Percentiles rank a stretch among this genome's conserved stretches.
These are phyloP conservation scores for Heliocidaris erythrogramma DNA, from an alignment of 35 echinoderm and acorn worm genomes.

Conservation along the genomic window DNA sequence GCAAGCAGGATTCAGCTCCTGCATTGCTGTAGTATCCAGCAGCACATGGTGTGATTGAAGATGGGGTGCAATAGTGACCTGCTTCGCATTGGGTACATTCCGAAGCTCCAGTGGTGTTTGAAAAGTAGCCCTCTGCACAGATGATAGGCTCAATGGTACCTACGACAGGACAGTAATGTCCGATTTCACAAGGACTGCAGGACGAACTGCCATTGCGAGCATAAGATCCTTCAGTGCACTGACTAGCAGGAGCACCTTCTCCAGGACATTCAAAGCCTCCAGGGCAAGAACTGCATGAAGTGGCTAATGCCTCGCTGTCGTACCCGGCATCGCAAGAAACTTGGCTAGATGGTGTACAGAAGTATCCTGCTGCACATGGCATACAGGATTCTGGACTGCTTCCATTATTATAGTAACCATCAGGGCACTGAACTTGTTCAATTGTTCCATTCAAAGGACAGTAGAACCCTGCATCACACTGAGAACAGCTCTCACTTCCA, in stretches of 20 bases:
- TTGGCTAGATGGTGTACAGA: conserved; percentile 60
- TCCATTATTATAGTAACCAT: conserved; percentile 58
- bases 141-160: conserved; percentile 60
- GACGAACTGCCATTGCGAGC: conserved; percentile 72
- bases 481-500: conserved; percentile 59
- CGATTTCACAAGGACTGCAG: conserved; percentile 70
- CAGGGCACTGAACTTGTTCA: conserved; percentile 59
- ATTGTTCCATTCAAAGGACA: conserved; percentile 72
- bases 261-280: conserved; percentile 74
- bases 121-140: conserved; percentile 62
- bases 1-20: conserved; percentile 39
- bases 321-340: conserved; percentile 66
- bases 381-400: conserved; percentile 61
- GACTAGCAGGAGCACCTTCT: background rate
- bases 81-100: conserved; percentile 56
- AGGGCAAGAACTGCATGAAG: conserved; percentile 67
- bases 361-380: conserved; percentile 63
- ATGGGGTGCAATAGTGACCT: conserved; percentile 64
- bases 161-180: conserved; percentile 68
- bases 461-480: conserved; percentile 74
- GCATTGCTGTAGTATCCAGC: conserved; percentile 54
- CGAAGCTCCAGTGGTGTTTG: conserved; percentile 23
- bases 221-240: conserved; percentile 71
- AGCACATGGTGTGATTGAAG: conserved; percentile 31
- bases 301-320: conserved; percentile 69